Evolutionary conservation across 2,113 vertebrate genomes (phyloP), one percentile per base, ranked within the genome.

Genomic region (Megaleporinus macrocephalus): DNA sequence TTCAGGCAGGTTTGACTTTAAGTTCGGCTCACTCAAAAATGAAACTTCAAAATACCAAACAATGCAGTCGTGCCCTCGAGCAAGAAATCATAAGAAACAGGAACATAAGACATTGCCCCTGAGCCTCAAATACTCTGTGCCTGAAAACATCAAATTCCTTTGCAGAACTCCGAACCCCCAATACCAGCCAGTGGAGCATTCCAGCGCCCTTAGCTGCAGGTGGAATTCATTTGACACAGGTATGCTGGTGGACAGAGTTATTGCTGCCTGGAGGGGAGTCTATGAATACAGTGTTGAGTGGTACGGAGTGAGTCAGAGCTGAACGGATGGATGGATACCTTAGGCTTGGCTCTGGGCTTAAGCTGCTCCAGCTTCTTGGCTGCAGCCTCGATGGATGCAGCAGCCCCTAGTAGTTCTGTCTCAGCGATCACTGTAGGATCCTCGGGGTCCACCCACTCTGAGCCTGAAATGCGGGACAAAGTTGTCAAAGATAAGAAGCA

Each of bases 321-420:
- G 85, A 76, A 81, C 9, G n/a, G 78, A 88, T 82, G 84, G 82
- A 78, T 79, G 62, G 74, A 12, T 92, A 99, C 98, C 96, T 97
- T 99, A 24, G 98, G 98, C 83, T 99, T 99, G 88, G 96, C 96
- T 93, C 98, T 93, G 44, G 98, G 98, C 88, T 97, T 98, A 87
- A 99, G 95, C 87, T 99, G 98, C 90, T 99, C 98, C 79, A 99
- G 92, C 93, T 99, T 99, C 95, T 99, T 99, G 83, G 98, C 98
- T 36, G 98, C 98, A 30, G 98, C 98, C 91, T 99, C 98, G 79
- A 99, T 99, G 76, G 98, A 99, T 0, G 98, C 97, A 11, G 98
- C 98, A 11, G 98, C 98, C 81, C 98, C 98, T 80, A 99, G 90
- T 0, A 99, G 93, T 90, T 99, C 98, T 0, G 96, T 97, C 92